Evolutionary conservation across 2,113 vertebrate species (phyloP).

Genomic region (Hucho hucho): DNA sequence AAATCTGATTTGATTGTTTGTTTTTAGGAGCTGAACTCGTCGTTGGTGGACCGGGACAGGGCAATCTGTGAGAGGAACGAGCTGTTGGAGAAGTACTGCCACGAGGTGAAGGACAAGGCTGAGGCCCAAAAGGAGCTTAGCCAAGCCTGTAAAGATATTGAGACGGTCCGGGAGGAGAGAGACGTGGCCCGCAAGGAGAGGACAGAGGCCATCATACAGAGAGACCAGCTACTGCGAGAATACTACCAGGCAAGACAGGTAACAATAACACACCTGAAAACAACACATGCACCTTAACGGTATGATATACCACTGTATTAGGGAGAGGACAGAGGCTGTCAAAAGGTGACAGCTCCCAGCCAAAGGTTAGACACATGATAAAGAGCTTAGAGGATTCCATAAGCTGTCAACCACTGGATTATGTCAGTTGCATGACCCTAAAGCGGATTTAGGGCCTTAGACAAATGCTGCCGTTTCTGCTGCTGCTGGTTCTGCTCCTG

Average conservation of each 20-base stretch:
- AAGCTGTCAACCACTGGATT: slow-evolving; percentile 31
- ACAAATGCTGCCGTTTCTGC: neutral
- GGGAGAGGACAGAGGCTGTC: neutral
- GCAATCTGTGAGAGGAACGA: slow-evolving; percentile 89
- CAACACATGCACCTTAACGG: neutral
- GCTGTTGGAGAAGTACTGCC: slow-evolving; percentile 89
- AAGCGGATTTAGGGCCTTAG: slow-evolving; percentile 9
- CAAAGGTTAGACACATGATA: slow-evolving; percentile 2
- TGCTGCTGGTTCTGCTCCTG: neutral
- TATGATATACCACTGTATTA: neutral
- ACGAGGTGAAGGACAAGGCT: slow-evolving; percentile 88
- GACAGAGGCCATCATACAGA: slow-evolving; percentile 87
- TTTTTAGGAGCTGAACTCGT: slow-evolving; percentile 80
- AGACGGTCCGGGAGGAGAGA: slow-evolving; percentile 85
- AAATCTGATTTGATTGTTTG: neutral
- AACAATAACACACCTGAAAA: slow-evolving; percentile 1
- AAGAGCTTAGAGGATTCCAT: slow-evolving; percentile 14
- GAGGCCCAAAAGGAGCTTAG: slow-evolving; percentile 87
- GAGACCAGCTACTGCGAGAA: slow-evolving; percentile 84
- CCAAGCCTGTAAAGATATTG: slow-evolving; percentile 90
- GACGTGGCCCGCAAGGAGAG: slow-evolving; percentile 86
- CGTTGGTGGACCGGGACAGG: slow-evolving; percentile 84
- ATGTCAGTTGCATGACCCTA: slow-evolving; percentile 15
- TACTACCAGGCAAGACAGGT: slow-evolving; percentile 90
- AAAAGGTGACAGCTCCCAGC: no score